Evolutionary conservation across 2,797 vertebrate genomes (phyloP).

Genomic region (Macropodus opercularis): DNA sequence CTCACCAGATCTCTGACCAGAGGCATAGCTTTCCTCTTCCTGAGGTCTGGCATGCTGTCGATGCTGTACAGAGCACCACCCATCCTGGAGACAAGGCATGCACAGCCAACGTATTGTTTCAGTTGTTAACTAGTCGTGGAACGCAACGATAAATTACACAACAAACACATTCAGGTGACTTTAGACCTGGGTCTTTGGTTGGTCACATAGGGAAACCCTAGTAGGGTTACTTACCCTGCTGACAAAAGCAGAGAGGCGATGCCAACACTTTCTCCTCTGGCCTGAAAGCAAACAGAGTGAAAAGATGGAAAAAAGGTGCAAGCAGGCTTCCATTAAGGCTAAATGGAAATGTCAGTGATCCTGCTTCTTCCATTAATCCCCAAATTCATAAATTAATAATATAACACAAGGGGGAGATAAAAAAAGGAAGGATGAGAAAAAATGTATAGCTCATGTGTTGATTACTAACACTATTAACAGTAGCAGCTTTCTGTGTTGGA

Average conservation of each 20-base stretch:
- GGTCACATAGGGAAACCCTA: slow-evolving; percentile 6
- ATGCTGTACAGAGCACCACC: slow-evolving; percentile 98
- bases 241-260: slow-evolving; percentile 93
- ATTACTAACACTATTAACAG: slow-evolving; percentile 53
- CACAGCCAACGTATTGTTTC: slow-evolving; percentile 4
- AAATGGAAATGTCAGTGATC: too few species aligned
- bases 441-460: slow-evolving; percentile 1
- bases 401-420: slow-evolving; percentile 16
- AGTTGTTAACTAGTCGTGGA: slow-evolving; percentile 16
- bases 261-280: slow-evolving; percentile 89
- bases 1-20: slow-evolving; percentile 98
- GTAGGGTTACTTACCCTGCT: slow-evolving; percentile 87
- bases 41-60: slow-evolving; percentile 99
- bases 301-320: slow-evolving; percentile 22
- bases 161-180: slow-evolving; percentile 16
- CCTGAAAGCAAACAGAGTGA: slow-evolving; percentile 76
- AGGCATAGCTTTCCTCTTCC: slow-evolving; percentile 97
- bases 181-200: not conserved
- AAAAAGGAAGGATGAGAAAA: slow-evolving; percentile 2
- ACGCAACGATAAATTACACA: slow-evolving; percentile 22
- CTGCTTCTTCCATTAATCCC: too few species aligned
- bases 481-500: slow-evolving; percentile 37
- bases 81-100: slow-evolving; percentile 83
- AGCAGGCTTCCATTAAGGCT: slow-evolving; percentile 4
- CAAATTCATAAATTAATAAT: slow-evolving; percentile 15